These are phyloP conservation scores for Timema podura DNA, from an alignment of 2,888 invertebrate genomes.

Conservation along the genomic window DNA sequence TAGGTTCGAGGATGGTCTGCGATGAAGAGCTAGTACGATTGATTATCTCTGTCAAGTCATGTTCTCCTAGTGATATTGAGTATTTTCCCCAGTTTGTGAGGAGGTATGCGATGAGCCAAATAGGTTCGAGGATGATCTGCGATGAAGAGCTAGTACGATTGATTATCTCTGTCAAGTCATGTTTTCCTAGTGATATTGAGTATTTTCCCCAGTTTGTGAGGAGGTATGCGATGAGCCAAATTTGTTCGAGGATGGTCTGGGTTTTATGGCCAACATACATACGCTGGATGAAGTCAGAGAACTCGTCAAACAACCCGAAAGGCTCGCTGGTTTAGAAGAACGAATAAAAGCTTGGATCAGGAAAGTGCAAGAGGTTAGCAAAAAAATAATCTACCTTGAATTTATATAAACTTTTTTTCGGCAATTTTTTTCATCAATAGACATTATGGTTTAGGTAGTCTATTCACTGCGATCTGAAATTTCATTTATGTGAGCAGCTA, in stretches of 20 bases:
- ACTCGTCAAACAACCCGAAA: conserved; percentile 54
- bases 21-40: too few species aligned
- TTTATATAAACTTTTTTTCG: too few species aligned
- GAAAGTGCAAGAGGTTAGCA: conserved; percentile 64
- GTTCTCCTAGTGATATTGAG: too few species aligned
- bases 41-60: too few species aligned
- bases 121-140: conserved; percentile 69
- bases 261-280: conserved; percentile 56
- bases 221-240: conserved; percentile 76
- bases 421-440: too few species aligned
- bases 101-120: conserved; percentile 76
- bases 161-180: too few species aligned
- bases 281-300: conserved; percentile 57
- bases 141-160: conserved; percentile 54
- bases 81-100: conserved; percentile 65
- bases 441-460: too few species aligned
- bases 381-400: neutral
- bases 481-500: too few species aligned
- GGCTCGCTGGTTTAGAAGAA: conserved; percentile 63
- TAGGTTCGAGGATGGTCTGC: conserved; percentile 63
- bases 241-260: conserved; percentile 69
- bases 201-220: conserved; percentile 65
- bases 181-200: conserved; percentile 25
- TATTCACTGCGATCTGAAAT: too few species aligned
- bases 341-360: conserved; percentile 76